A percentile compares a stretch with the other conserved stretches of the same genome.
Evolutionary conservation across 2,113 vertebrate genomes (phyloP).

Genomic region (Ariopsis seemanni): DNA sequence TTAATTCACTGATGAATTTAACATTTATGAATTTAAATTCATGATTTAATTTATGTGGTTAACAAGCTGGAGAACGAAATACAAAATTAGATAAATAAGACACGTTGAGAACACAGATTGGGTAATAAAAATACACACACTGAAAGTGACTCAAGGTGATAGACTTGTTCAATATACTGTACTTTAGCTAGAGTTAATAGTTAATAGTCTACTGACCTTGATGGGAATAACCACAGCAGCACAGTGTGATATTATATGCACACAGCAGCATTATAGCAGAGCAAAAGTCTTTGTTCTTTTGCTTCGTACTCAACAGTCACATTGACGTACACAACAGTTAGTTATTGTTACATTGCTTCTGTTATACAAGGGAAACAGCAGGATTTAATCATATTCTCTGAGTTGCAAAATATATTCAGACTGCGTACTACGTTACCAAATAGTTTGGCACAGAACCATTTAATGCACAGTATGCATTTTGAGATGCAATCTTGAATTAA

Average conservation of each 20-base stretch:
- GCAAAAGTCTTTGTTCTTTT: neutral
- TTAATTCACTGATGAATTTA: neutral
- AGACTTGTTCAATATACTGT: neutral
- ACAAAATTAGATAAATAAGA: neutral
- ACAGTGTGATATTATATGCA: neutral
- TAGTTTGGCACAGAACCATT: neutral
- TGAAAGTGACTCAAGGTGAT: neutral
- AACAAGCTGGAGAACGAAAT: neutral
- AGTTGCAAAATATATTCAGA: neutral
- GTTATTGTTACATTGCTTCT: neutral
- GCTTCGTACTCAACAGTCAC: neutral
- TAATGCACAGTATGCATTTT: neutral
- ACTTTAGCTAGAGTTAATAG: neutral
- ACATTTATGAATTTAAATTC: neutral
- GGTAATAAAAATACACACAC: neutral
- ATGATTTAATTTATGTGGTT: neutral
- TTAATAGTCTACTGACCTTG: neutral
- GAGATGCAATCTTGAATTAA: neutral
- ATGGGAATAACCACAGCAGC: neutral
- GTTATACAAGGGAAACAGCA: neutral
- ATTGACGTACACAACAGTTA: neutral
- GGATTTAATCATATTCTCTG: slow-evolving; percentile 11
- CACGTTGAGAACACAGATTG: neutral
- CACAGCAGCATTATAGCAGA: neutral
- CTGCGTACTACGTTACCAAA: neutral